Conservation (phyloP, 2,888 invertebrate genomes). For the Lamellibrachia columna region DNA sequence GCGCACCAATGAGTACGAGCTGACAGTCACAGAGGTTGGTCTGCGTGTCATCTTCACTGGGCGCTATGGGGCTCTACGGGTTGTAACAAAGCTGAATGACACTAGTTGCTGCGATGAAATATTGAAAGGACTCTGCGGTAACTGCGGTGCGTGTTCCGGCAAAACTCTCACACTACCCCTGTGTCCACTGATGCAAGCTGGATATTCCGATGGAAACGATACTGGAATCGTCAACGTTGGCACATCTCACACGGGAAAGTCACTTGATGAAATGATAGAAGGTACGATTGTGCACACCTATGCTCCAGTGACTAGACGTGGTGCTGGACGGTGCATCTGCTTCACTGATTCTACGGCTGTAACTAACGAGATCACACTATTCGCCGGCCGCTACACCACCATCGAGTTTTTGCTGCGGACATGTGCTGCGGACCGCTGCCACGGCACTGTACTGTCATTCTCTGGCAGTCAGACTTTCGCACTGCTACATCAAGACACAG, state of each 20-base stretch:
- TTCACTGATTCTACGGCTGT: constrained; percentile 40
- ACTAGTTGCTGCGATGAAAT: background rate
- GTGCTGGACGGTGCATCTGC: constrained; percentile 37
- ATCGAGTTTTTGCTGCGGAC: constrained; percentile 42
- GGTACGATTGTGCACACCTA: background rate
- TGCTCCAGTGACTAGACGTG: background rate
- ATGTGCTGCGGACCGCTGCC: constrained; percentile 33
- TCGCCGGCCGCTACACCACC: constrained; percentile 31
- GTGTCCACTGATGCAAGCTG: constrained; percentile 12
- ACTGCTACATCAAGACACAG: constrained; percentile 30
- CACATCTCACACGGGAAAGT: background rate
- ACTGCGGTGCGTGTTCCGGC: background rate
- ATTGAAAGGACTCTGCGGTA: background rate
- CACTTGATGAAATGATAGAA: background rate
- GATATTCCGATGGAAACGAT: constrained; percentile 25
- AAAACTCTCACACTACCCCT: background rate
- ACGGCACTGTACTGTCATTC: constrained; percentile 43
- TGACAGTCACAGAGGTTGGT: background rate
- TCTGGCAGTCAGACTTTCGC: constrained; percentile 35
- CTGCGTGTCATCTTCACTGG: background rate
- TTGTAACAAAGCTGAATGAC: background rate
- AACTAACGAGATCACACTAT: constrained; percentile 26
- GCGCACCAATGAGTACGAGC: background rate
- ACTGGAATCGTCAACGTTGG: background rate
- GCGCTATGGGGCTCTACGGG: background rate